phyloP scores from a whole-genome alignment of 2,888 invertebrate species.

The Cataglyphis cursor region DNA sequence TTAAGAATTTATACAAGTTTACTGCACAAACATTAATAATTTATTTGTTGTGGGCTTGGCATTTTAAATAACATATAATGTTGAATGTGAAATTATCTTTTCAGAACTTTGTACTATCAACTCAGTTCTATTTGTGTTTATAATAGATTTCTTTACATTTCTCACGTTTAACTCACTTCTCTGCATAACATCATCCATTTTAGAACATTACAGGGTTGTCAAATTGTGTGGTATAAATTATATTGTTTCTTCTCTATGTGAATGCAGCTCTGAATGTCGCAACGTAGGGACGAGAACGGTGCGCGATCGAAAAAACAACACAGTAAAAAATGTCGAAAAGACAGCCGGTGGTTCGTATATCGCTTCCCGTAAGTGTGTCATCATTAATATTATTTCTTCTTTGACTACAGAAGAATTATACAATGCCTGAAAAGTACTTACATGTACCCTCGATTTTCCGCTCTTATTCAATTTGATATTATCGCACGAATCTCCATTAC shows the following conservation, averaged over 20 bases:
- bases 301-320: constrained; percentile 77
- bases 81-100: constrained; percentile 6
- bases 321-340: constrained; percentile 85
- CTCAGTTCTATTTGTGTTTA: not conserved
- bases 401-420: constrained; percentile 65
- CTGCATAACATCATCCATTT: not conserved
- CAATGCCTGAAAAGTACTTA: constrained; percentile 42
- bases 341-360: constrained; percentile 86
- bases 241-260: constrained; percentile 80
- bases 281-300: constrained; percentile 82
- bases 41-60: not conserved
- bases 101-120: not conserved
- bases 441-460: constrained; percentile 25
- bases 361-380: constrained; percentile 73
- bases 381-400: constrained; percentile 50
- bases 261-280: constrained; percentile 86
- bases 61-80: not conserved
- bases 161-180: constrained; percentile 18
- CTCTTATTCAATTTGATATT: constrained; percentile 29
- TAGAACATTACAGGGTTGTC: not conserved
- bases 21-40: not conserved
- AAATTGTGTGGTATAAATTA: constrained; percentile 28
- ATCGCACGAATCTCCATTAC: constrained; percentile 53
- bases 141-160: not conserved
- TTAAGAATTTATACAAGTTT: not conserved